Percentiles rank a stretch among this genome's conserved stretches.
phyloP scores from a whole-genome alignment of 2,113 vertebrate species.

The Periophthalmodon schlosseri region DNA sequence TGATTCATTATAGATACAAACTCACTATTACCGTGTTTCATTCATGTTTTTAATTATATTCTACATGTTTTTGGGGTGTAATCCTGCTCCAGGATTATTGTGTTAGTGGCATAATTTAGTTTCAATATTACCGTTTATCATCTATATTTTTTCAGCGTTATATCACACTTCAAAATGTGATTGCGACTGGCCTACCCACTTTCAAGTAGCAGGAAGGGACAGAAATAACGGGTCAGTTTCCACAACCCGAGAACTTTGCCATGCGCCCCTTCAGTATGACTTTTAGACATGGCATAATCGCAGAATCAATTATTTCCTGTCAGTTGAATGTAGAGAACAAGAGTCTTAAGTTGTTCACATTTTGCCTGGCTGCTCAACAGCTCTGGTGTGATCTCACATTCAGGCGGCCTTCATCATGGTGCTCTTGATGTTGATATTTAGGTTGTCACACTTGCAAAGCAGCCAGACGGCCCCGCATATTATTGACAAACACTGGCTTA shows the following conservation, averaged over 20 bases:
- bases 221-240: too few relatives aligned
- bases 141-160: too few relatives aligned
- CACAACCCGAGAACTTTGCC: background rate
- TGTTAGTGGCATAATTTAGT: too few relatives aligned
- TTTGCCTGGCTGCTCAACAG: slow-evolving; percentile 14
- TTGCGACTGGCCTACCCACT: too few relatives aligned
- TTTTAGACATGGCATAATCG: background rate
- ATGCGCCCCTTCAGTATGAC: background rate
- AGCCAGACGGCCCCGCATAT: slow-evolving; percentile 45
- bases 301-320: background rate
- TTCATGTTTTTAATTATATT: too few relatives aligned
- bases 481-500: slow-evolving; percentile 65
- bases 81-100: too few relatives aligned
- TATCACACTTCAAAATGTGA: too few relatives aligned
- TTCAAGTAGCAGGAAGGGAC: too few relatives aligned
- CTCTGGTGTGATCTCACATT: slow-evolving; percentile 11
- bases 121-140: too few relatives aligned
- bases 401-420: slow-evolving; percentile 11
- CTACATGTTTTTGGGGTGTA: too few relatives aligned
- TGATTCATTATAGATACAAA: too few relatives aligned
- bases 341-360: background rate
- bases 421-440: slow-evolving; percentile 37
- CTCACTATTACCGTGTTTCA: too few relatives aligned
- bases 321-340: background rate
- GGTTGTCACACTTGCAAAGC: slow-evolving; percentile 45